Base-by-base conservation (phyloP, 1,140 invertebrate genomes). In the Holcopasites calliopsidis region DNA sequence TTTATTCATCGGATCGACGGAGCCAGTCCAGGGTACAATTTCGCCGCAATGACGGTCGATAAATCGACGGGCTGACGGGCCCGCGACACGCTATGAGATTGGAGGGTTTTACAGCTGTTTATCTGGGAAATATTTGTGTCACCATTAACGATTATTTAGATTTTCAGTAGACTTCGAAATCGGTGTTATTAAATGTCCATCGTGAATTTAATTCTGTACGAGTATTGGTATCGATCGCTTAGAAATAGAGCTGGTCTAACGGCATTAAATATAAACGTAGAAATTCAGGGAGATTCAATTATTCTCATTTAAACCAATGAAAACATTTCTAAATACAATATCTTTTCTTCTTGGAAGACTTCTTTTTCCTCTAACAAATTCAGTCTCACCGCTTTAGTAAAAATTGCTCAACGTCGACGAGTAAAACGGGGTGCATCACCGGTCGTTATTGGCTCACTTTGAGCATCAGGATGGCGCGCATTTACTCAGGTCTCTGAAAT, bases 41-140 rank as follows among this genome's bases (percentile, higher is more conserved):
- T 55, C 52, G 11, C 38, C 11, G 40, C 69, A 38, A 50, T 50
- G 57, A 50, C 21, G 57, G 38, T 71, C 44, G 57, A 61, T 71
- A 16, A 58, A 13, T 40, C 7, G 21, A 58, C 26, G 40, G 40
- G 47, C 66, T 44, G 10, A 3, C 23, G n/a, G 26, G 52, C 26
- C 28, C 31, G 16, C 52, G 40, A 18, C 28, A 3, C 18, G 49
- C 3, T 2, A 7, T 11, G 10, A 35, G 65, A 68, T 55, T 68
- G 54, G 18, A 26, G 21, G 2, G 62, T 50, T 10, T 26, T 6
- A 3, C 31, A 5, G 4, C 8, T 21, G 33, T 38, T 60, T 1
- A 3, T 60, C 21, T 23, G 11, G 33, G n/a, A n/a, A n/a, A n/a
- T n/a, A 23, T 23, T 3, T 2, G 35, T 16, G 28, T n/a, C n/a